Conservation (phyloP, 2,797 vertebrate species). For the Pseudochaenichthys georgianus region DNA sequence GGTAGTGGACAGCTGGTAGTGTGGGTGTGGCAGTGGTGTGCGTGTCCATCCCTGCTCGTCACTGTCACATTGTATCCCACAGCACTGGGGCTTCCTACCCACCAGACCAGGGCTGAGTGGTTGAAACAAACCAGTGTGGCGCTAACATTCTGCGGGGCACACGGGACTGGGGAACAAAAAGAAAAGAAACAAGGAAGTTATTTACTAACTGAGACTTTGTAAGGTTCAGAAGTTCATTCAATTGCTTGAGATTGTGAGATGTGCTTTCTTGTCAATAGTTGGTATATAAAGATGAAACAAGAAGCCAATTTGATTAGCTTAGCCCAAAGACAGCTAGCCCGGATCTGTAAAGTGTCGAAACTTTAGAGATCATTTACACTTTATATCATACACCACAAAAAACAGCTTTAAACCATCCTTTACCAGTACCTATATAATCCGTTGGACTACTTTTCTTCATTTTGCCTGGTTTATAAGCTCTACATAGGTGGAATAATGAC, state of each 20-base stretch:
- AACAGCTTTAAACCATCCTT: too few species aligned
- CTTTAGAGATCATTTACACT: too few species aligned
- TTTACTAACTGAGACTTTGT: background rate
- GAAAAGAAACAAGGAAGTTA: background rate
- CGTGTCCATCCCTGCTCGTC: conserved; percentile 51
- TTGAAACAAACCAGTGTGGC: conserved; percentile 69
- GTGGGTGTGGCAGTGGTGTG: conserved; percentile 60
- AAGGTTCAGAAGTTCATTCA: background rate
- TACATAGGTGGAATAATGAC: conserved; percentile 37
- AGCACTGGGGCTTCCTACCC: conserved; percentile 70
- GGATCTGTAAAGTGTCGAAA: too few species aligned
- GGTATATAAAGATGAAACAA: too few species aligned
- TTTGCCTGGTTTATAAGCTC: background rate
- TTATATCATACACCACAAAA: too few species aligned
- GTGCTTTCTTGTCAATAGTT: background rate
- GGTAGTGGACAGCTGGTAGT: conserved; percentile 69
- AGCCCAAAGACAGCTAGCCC: too few species aligned
- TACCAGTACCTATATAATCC: too few species aligned
- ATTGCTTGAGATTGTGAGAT: background rate
- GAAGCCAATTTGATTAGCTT: too few species aligned
- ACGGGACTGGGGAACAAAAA: conserved; percentile 69
- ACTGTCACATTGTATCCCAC: conserved; percentile 73
- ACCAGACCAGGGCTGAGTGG: conserved; percentile 76
- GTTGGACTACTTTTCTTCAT: background rate
- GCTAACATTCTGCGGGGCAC: conserved; percentile 77